Conservation (phyloP, 2,888 invertebrate genomes). For the Neoscelio sp. region DNA sequence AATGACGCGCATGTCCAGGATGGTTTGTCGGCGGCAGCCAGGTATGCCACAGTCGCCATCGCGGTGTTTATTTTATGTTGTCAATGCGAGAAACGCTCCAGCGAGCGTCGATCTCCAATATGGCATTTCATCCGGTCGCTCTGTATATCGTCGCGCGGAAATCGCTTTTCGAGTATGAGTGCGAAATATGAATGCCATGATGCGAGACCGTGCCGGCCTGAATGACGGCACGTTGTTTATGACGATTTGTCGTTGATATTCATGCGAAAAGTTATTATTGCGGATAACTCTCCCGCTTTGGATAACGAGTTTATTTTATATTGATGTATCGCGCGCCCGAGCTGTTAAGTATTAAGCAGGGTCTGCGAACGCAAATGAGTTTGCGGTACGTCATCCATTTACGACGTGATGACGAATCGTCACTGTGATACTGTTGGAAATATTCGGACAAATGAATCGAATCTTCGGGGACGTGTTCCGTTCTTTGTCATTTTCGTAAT, state of each 20-base stretch:
- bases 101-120: slow-evolving; percentile 63
- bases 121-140: slow-evolving; percentile 61
- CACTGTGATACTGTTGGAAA: slow-evolving; percentile 35
- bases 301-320: slow-evolving; percentile 62
- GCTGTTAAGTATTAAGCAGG: slow-evolving; percentile 46
- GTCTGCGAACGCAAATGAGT: slow-evolving; percentile 43
- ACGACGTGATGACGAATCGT: slow-evolving; percentile 41
- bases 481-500: too few relatives aligned
- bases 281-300: slow-evolving; percentile 21
- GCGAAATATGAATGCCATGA: slow-evolving; percentile 45
- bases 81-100: slow-evolving; percentile 68
- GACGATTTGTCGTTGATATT: slow-evolving; percentile 57
- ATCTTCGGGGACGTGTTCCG: slow-evolving; percentile 17
- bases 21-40: slow-evolving; percentile 70
- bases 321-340: slow-evolving; percentile 43
- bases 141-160: slow-evolving; percentile 55
- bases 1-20: slow-evolving; percentile 77
- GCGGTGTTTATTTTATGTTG: slow-evolving; percentile 73
- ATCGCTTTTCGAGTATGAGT: slow-evolving; percentile 63
- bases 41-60: slow-evolving; percentile 72
- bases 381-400: slow-evolving; percentile 56
- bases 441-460: slow-evolving; percentile 53
- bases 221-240: slow-evolving; percentile 44
- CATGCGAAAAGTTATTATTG: slow-evolving; percentile 53
- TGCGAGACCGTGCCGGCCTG: slow-evolving; percentile 24